Evolutionary conservation across 2,113 vertebrate genomes (phyloP), one percentile per base, ranked within the genome.

Genomic region (Paracanthobrama guichenoti): DNA sequence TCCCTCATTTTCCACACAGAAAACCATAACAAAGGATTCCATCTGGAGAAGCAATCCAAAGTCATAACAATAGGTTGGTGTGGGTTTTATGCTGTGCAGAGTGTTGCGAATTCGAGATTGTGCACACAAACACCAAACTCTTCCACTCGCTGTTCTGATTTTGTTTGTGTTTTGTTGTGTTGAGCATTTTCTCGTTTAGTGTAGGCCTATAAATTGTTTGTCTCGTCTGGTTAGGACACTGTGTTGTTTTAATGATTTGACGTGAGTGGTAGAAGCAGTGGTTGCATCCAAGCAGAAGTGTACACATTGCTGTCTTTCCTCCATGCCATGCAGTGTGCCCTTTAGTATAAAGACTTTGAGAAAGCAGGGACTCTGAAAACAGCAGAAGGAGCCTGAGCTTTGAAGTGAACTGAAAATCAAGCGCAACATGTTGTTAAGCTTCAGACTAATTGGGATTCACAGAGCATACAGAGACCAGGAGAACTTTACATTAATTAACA

Each of bases 401-500:
- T 93, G 90, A 92, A 91, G 90, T 91, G 67, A 83, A 35, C 87
- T 44, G 86, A 88, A 89, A 89, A 93, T 89, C 84, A 89, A 66
- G 85, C 39, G 86, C 81, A 31, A 83, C 73, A 50, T 82, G 28
- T 86, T 89, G 78, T 86, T 83, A 48, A 64, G 84, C 86, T 66
- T 18, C 79, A 66, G 86, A 81, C 89, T 87, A 90, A 92, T 93
- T 92, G 84, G 89, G 88, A 93, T 92, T 92, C 92, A 90, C 86
- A 12, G 83, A 88, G 86, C 71, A 88, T 80, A 88, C 12, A 86
- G 77, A 85, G 86, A 90, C 62, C 82, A 88, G 71, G 59, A 59
- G 57, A 86, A 90, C 90, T 91, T 85, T 88, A 91, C 91, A 92
- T 94, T 92, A 92, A 94, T 93, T 93, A 93, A 93, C 93, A 93